Conservation (phyloP, 2,888 invertebrate genomes). For the Salticus scenicus region DNA sequence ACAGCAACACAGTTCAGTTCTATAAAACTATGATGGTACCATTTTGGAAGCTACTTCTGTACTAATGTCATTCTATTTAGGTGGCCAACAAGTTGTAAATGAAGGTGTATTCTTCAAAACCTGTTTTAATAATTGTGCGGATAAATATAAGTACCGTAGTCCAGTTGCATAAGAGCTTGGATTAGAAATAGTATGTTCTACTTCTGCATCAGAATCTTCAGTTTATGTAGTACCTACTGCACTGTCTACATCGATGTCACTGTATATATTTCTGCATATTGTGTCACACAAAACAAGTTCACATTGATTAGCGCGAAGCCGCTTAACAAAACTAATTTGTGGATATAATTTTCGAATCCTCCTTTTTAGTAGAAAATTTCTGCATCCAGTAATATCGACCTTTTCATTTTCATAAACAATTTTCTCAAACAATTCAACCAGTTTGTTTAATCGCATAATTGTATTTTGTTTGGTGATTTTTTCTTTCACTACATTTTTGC, state of each 20-base stretch:
- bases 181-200: neutral
- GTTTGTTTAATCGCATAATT: too few relatives aligned
- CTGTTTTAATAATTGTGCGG: neutral
- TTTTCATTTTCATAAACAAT: too few relatives aligned
- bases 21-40: neutral
- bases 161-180: neutral
- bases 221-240: neutral
- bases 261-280: neutral
- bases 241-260: neutral
- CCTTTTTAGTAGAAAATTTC: neutral
- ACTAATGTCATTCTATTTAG: neutral
- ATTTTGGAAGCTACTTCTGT: neutral
- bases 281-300: too few relatives aligned
- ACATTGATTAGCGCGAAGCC: neutral
- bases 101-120: neutral
- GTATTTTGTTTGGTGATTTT: conserved; percentile 4
- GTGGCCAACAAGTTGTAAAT: too few relatives aligned
- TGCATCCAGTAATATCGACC: neutral
- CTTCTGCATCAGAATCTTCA: neutral
- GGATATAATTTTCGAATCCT: neutral
- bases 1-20: too few relatives aligned
- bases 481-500: neutral
- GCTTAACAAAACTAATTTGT: conserved; percentile 4
- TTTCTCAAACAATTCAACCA: too few relatives aligned
- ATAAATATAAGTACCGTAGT: neutral